Base-by-base conservation (phyloP, 2,888 invertebrate species). In the Oxyteleia sp. region DNA sequence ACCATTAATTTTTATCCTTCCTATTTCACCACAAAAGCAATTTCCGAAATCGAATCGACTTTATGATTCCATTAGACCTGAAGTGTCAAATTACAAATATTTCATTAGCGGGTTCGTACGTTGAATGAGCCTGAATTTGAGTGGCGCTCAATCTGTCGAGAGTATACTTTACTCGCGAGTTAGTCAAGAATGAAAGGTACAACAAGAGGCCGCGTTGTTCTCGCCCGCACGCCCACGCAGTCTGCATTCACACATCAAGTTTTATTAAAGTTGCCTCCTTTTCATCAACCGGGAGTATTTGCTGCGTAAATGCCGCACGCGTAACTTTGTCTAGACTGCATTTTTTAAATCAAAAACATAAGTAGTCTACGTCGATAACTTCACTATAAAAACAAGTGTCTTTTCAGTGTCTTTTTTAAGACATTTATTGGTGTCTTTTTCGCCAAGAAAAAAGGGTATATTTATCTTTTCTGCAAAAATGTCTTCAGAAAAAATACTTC, bases 131-230 rank as follows among this genome's bases (percentile, higher is more conserved):
- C 4, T 51, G 29, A 38, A 64, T 64, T 64, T 38, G 23, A 64
- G 51, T 51, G 49, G 64, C 64, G 38, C 38, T 64, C 49, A 59
- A 71, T 71, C 59, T 59, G 16, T 57, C 38, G 51, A 35, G 51
- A 38, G 64, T 51, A 38, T 35, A 23, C 64, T 64, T 61, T 45
- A 61, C 15, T 23, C 64, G 38, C 32, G 49, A 38, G 64, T 32
- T 63, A 63, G 47, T 47, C 49, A 35, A 51, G 38, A 64, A 51
- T 64, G n/a, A 51, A 49, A 49, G 51, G 38, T 35, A 29, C n/a
- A 45, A 45, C 43, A 45, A 16, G 43, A 15, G 43, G n/a, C 13
- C 16, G 16, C 43, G 43, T 45, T 45, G 43, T 45, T 45, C 43
- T 45, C 43, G 16, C 43, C n/a, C 4, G 43, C 16, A 10, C 13